A percentile compares a stretch with the other conserved stretches of the same genome.
These are phyloP conservation scores for Choreutis nemorana DNA, from an alignment of 2,888 invertebrate genomes.

Conservation along the genomic window DNA sequence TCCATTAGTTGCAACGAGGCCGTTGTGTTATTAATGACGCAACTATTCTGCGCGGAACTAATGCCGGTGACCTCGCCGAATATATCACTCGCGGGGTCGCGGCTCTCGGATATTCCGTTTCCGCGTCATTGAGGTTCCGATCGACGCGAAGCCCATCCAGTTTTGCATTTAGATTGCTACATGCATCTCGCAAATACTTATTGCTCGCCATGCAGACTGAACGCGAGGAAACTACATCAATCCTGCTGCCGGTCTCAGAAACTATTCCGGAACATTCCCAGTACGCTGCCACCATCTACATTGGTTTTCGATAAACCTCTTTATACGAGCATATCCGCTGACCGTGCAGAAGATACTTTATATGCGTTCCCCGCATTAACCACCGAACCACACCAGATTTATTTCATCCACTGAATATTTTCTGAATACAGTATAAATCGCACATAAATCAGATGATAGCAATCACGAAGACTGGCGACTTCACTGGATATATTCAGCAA, in stretches of 20 bases:
- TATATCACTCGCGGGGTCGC: conserved; percentile 34
- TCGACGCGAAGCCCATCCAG: conserved; percentile 14
- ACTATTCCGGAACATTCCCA: conserved; percentile 27
- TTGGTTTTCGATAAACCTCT: conserved; percentile 28
- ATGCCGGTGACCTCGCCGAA: conserved; percentile 41
- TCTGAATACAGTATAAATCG: conserved; percentile 23
- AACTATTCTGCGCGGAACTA: conserved; percentile 20
- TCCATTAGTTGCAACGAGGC: conserved; percentile 37
- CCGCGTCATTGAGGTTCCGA: conserved; percentile 38
- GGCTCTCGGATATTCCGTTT: conserved; percentile 43
- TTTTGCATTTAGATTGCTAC: conserved; percentile 35
- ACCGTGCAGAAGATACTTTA: conserved; percentile 32
- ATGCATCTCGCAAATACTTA: conserved; percentile 19
- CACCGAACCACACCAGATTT: conserved; percentile 38
- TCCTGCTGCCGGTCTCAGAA: conserved; percentile 18
- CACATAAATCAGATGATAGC: conserved; percentile 33
- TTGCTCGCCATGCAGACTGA: conserved; percentile 36
- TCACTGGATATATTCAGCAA: conserved; percentile 27
- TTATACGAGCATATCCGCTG: conserved; percentile 30
- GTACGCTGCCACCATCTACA: conserved; percentile 27
- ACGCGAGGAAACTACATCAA: conserved; percentile 26
- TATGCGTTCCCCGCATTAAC: conserved; percentile 23
- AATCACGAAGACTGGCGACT: conserved; percentile 23
- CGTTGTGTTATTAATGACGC: conserved; percentile 35
- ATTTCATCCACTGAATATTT: conserved; percentile 32